Conservation (phyloP, 2,797 vertebrate genomes). For the Alectoris magna region DNA sequence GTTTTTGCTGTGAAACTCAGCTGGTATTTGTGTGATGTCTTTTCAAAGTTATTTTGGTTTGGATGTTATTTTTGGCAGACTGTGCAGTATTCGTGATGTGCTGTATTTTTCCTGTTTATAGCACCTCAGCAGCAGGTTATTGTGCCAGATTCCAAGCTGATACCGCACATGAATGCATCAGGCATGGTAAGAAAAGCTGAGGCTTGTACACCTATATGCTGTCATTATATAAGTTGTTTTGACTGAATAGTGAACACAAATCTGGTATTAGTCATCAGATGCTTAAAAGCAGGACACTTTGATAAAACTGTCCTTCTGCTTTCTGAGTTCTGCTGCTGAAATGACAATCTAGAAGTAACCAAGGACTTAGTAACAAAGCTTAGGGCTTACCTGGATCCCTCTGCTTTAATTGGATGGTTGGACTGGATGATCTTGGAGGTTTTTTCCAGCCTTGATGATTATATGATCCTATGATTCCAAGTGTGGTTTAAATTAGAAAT, state of each 20-base stretch:
- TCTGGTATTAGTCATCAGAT: neutral
- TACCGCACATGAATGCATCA: slow-evolving; percentile 94
- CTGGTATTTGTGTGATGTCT: neutral
- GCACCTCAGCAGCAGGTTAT: slow-evolving; percentile 96
- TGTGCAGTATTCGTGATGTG: neutral
- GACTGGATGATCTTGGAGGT: too few species aligned
- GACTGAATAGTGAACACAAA: neutral
- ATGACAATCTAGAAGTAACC: neutral
- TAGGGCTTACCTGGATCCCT: neutral
- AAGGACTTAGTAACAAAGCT: neutral
- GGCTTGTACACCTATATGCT: neutral
- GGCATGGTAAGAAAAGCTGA: slow-evolving; percentile 89
- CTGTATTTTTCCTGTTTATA: slow-evolving; percentile 62
- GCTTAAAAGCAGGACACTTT: neutral
- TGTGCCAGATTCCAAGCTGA: slow-evolving; percentile 93
- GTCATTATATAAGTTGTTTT: neutral
- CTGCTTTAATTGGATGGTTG: neutral
- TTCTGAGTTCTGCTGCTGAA: neutral
- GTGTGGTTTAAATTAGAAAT: neutral
- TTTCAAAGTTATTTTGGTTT: neutral
- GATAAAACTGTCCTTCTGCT: neutral
- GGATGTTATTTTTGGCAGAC: neutral
- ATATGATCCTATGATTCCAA: too few species aligned
- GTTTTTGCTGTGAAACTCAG: neutral
- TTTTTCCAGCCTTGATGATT: too few species aligned